A percentile compares a stretch with the other conserved stretches of the same genome.
These are phyloP conservation scores for Onychomys torridus DNA, from an alignment of 2,797 vertebrate genomes.

Conservation along the genomic window DNA sequence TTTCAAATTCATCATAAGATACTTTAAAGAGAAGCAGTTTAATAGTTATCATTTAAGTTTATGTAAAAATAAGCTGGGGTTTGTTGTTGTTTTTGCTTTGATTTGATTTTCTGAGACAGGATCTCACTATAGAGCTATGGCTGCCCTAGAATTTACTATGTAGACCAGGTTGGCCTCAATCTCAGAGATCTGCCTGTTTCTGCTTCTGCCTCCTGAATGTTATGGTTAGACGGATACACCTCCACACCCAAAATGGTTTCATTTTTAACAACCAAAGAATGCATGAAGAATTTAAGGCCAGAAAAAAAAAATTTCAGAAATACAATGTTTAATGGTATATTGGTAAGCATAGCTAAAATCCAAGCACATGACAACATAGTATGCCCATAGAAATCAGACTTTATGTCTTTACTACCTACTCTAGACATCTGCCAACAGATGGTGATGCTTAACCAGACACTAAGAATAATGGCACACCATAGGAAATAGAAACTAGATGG, in stretches of 20 bases:
- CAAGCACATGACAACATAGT: neutral
- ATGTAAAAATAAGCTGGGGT: neutral
- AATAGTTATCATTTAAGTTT: slow-evolving; percentile 19
- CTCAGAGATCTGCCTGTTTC: neutral
- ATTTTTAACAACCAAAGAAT: neutral
- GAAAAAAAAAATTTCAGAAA: slow-evolving; percentile 15
- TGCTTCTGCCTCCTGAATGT: neutral
- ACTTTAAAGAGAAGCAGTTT: slow-evolving; percentile 11
- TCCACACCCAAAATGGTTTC: neutral
- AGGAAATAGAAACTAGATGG: neutral
- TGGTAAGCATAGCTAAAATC: neutral
- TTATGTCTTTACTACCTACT: neutral
- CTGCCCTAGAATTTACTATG: neutral
- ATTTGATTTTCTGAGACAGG: neutral
- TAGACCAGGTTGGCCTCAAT: neutral
- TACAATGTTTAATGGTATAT: neutral
- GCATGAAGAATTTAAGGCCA: neutral
- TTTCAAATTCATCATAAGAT: neutral
- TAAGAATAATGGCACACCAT: neutral
- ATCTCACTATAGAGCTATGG: neutral
- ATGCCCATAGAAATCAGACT: neutral
- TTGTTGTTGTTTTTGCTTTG: neutral
- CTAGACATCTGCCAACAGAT: neutral
- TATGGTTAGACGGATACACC: neutral
- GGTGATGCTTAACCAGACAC: slow-evolving; percentile 2